Conservation (phyloP, 2,888 invertebrate genomes). For the Serrognathus titanus region DNA sequence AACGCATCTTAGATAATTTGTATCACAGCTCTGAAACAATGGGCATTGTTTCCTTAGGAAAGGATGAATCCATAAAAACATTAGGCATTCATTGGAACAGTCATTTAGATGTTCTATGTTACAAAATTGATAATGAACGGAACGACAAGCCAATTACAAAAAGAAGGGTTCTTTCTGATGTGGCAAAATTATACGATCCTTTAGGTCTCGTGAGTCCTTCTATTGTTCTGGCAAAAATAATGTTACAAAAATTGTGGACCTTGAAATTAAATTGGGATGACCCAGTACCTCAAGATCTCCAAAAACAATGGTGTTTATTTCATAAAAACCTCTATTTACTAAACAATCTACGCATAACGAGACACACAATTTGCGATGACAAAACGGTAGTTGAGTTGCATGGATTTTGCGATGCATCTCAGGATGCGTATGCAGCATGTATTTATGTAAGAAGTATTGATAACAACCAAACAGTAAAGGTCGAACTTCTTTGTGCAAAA, state of each 20-base stretch:
- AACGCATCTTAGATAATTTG: not conserved
- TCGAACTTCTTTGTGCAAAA: constrained; percentile 13
- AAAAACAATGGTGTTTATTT: constrained; percentile 10
- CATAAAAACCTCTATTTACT: not conserved
- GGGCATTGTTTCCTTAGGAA: not conserved
- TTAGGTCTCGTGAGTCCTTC: constrained; percentile 11
- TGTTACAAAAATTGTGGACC: constrained; percentile 14
- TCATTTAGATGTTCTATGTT: not conserved
- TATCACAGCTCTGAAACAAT: not conserved
- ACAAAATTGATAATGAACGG: not conserved
- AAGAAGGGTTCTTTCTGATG: constrained; percentile 13
- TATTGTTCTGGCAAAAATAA: constrained; percentile 12
- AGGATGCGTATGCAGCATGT: constrained; percentile 12
- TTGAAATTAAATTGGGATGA: constrained; percentile 9
- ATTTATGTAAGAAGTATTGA: constrained; percentile 4
- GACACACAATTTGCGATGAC: not conserved
- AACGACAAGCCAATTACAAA: constrained; percentile 1
- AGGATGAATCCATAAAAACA: not conserved
- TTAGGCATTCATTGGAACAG: not conserved
- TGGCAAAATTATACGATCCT: constrained; percentile 14
- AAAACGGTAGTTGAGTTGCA: constrained; percentile 1
- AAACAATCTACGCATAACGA: not conserved
- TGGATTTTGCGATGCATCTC: constrained; percentile 4
- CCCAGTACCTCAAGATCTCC: constrained; percentile 4
- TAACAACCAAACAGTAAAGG: constrained; percentile 1